A percentile compares a stretch with the other conserved stretches of the same genome.
Conservation (phyloP, 2,888 invertebrate species). For the Hypsopygia costalis region DNA sequence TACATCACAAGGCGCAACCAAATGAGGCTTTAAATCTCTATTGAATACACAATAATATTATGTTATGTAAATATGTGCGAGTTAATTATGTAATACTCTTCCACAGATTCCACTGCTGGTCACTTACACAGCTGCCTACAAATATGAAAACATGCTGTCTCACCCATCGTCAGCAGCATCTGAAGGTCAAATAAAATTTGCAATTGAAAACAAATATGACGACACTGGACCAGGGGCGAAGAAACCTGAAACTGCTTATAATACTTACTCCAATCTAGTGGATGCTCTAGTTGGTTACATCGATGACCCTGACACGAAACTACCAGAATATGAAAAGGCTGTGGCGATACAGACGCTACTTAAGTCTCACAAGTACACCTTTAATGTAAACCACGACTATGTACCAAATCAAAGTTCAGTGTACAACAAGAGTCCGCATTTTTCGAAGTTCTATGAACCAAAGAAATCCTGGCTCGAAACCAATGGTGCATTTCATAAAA, state of each 20-base stretch:
- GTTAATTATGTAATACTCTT: constrained; percentile 6
- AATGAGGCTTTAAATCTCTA: no score
- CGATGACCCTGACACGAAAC: constrained; percentile 61
- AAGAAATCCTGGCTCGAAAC: no score
- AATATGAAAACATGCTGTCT: constrained; percentile 2
- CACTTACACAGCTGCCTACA: constrained; percentile 25
- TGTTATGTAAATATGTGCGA: no score
- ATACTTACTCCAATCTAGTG: constrained; percentile 53
- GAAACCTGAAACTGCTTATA: constrained; percentile 49
- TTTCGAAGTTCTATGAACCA: background rate
- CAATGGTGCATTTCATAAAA: no score
- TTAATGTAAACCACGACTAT: background rate
- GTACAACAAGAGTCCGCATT: no score
- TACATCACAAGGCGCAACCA: no score
- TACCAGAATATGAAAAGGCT: constrained; percentile 50
- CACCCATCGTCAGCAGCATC: constrained; percentile 47
- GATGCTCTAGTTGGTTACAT: constrained; percentile 57
- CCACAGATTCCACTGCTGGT: constrained; percentile 38
- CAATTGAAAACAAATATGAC: constrained; percentile 67
- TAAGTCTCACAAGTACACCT: constrained; percentile 12
- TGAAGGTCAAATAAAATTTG: constrained; percentile 58
- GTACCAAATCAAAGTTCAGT: no score
- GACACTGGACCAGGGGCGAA: constrained; percentile 70
- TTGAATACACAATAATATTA: no score
- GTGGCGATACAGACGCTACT: constrained; percentile 38